Conservation (phyloP, 1,140 invertebrate species). For the Caenorhabditis latens region DNA sequence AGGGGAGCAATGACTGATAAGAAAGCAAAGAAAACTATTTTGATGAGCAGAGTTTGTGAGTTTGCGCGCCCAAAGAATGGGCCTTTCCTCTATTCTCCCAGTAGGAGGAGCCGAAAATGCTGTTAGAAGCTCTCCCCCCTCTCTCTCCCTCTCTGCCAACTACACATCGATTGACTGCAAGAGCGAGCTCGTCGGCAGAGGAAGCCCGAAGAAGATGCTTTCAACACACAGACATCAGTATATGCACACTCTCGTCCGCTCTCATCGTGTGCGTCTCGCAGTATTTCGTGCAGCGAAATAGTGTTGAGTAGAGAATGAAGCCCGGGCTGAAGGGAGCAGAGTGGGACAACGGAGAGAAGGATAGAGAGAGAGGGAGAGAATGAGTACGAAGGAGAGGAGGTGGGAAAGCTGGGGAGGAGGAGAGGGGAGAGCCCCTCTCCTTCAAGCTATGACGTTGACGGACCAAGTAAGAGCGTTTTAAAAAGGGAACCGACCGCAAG, state of each 20-base stretch:
- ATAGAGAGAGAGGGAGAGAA: slow-evolving; percentile 7
- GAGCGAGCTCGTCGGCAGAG: slow-evolving; percentile 38
- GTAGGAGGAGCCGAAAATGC: not conserved
- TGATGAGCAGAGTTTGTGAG: slow-evolving; percentile 10
- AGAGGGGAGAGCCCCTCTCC: slow-evolving; percentile 17
- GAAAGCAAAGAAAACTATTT: slow-evolving; percentile 29
- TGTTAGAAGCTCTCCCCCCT: not conserved
- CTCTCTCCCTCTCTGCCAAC: not conserved
- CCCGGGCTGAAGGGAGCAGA: not conserved
- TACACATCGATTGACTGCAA: slow-evolving; percentile 49
- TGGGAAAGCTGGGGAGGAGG: slow-evolving; percentile 2
- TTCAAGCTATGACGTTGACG: slow-evolving; percentile 28
- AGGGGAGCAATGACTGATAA: slow-evolving; percentile 22
- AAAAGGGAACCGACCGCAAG: not conserved
- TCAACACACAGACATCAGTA: slow-evolving; percentile 1
- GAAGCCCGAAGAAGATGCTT: slow-evolving; percentile 50
- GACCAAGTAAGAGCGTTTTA: slow-evolving; percentile 42
- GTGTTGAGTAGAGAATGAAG: slow-evolving; percentile 41
- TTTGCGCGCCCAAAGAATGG: slow-evolving; percentile 29
- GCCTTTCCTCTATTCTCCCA: not conserved
- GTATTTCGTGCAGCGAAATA: not conserved
- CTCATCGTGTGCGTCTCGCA: slow-evolving; percentile 8
- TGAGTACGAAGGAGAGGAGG: slow-evolving; percentile 17
- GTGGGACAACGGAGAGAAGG: slow-evolving; percentile 1
- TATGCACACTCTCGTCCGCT: not conserved